Evolutionary conservation across 2,888 invertebrate genomes (phyloP), one percentile per base, ranked within the genome.

Genomic region (Germaria angustata): DNA sequence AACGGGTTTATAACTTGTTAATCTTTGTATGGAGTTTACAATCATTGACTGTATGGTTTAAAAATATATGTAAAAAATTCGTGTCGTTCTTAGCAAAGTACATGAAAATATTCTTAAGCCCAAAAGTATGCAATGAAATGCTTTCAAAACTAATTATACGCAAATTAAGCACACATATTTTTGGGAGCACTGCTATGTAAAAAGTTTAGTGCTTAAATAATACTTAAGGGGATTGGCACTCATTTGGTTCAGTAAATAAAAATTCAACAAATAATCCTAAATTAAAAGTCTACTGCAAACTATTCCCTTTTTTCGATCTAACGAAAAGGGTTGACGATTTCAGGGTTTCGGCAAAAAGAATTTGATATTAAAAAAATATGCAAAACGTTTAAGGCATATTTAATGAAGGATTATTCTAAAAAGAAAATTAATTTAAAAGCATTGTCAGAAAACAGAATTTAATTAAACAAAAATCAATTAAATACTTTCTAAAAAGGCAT

Each of bases 91-190:
- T 20, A 39, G 20, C 36, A 61, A 41, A 44, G 17, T 55, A 76
- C 84, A 81, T 78, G 76, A 80, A 84, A 82, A 76, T 85, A 84
- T 85, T 81, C 73, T 80, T 82, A 79, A 80, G 78, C 81, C 66
- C 63, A 76, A 75, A 20, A 57, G 46, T 80, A 75, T 65, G 78
- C 75, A 66, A 55, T 34, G 53, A 80, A 80, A 82, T 75, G 63
- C 83, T 84, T 84, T 83, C 76, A 84, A 83, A 84, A 84, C 83
- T 84, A 85, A 86, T 86, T 86, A 86, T 77, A 85, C 83, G 84
- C 85, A 85, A 84, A 83, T 86, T 85, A 84, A 78, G 76, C 80
- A 24, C 34, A 44, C 22, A 79, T 44, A 49, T 55, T 79, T 66
- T 49, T 39, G 17, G 65, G 46, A 32, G 11, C n/a, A n/a, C n/a